Percentiles rank a stretch among this genome's conserved stretches.
Conservation (phyloP, 2,888 invertebrate genomes). For the Lepidocyrtinus sp. region DNA sequence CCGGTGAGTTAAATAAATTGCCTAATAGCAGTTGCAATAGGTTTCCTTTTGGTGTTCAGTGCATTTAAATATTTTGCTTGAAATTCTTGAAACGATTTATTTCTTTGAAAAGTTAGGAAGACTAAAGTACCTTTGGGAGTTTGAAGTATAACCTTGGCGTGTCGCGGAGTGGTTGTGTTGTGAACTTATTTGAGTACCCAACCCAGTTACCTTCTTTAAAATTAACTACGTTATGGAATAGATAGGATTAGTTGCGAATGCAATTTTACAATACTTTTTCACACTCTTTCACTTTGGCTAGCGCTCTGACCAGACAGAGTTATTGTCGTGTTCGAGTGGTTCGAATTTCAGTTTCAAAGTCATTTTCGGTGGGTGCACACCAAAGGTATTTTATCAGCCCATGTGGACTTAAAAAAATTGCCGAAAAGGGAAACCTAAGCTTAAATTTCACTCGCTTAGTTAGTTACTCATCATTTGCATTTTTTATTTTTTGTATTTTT, state of each 20-base stretch:
- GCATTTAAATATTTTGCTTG: not conserved
- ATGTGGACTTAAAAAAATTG: not conserved
- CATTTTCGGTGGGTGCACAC: not conserved
- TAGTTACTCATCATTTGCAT: not conserved
- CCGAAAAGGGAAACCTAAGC: too few relatives aligned
- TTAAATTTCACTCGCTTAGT: too few relatives aligned
- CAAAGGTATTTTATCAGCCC: not conserved
- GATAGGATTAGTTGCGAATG: not conserved
- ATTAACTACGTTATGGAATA: not conserved
- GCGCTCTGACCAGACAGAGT: not conserved
- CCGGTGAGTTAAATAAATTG: too few relatives aligned
- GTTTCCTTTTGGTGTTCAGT: too few relatives aligned
- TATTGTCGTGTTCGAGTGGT: not conserved
- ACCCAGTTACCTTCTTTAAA: not conserved
- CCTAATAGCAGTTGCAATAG: too few relatives aligned
- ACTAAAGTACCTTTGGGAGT: not conserved
- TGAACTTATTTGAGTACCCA: not conserved
- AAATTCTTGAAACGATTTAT: not conserved
- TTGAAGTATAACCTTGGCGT: not conserved
- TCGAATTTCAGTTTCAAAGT: not conserved
- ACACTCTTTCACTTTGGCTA: not conserved
- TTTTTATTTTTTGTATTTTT: not conserved
- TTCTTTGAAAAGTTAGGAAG: not conserved
- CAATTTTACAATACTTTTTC: not conserved
- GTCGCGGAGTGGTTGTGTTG: not conserved